phyloP scores from a whole-genome alignment of 2,113 vertebrate species.

The Budorcas taxicolor region DNA sequence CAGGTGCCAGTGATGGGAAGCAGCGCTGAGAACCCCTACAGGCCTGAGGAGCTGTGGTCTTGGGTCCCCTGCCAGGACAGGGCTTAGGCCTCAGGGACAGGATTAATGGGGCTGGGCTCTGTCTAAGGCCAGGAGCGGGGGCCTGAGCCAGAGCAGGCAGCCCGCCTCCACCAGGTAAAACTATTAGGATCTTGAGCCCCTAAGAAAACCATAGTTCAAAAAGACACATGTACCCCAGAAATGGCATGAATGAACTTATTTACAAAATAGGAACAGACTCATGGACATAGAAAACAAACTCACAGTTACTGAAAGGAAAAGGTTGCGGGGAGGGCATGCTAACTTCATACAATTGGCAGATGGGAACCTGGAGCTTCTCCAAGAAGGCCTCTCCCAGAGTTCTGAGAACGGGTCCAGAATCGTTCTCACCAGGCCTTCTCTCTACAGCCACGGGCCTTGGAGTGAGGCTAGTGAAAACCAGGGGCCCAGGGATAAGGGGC shows the following conservation, averaged over 20 bases:
- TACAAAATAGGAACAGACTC: not conserved
- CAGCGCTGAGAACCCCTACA: not conserved
- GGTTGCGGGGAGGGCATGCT: fast-evolving
- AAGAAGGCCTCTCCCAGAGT: not conserved
- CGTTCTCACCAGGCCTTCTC: fast-evolving
- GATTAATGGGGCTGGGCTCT: not conserved
- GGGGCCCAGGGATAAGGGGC: not conserved
- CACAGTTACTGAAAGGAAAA: not conserved
- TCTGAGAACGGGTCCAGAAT: not conserved
- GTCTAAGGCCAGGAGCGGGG: not conserved
- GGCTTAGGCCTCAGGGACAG: not conserved
- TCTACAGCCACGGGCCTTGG: not conserved
- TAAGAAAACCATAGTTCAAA: not conserved
- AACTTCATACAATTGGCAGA: not conserved
- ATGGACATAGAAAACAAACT: not conserved
- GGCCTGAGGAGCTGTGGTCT: not conserved
- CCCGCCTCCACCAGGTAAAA: not conserved
- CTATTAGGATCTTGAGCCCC: not conserved
- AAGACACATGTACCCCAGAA: not conserved
- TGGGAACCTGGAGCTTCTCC: not conserved
- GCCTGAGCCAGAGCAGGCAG: not conserved
- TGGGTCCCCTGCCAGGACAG: fast-evolving
- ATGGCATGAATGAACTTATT: not conserved
- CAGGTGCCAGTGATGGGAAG: not conserved
- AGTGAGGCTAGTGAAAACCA: not conserved